phyloP scores from a whole-genome alignment of 1,140 invertebrate species.

The Stenopsyche tienmushanensis region DNA sequence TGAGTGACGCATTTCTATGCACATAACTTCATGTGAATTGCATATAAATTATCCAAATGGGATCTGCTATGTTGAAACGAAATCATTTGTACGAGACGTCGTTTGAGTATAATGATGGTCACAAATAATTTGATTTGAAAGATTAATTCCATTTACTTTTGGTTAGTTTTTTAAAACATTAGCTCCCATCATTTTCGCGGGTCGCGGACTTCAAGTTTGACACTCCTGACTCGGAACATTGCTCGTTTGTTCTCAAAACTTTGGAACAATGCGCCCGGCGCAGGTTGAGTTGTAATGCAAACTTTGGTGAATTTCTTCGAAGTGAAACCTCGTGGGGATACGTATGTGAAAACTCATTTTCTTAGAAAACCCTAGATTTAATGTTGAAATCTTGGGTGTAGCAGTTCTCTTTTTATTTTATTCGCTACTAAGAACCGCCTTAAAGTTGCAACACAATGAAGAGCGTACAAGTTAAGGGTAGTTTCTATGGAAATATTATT shows the following conservation, averaged over 20 bases:
- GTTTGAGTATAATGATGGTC: too few relatives aligned
- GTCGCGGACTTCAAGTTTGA: too few relatives aligned
- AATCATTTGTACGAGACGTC: too few relatives aligned
- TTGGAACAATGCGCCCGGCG: conserved; percentile 32
- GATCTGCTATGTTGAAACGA: conserved; percentile 1
- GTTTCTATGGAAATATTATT: conserved; percentile 9
- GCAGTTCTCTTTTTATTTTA: conserved; percentile 11
- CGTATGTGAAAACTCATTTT: conserved; percentile 40
- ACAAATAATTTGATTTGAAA: too few relatives aligned
- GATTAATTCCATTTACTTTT: too few relatives aligned
- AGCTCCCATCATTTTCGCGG: too few relatives aligned
- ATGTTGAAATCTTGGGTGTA: conserved; percentile 20
- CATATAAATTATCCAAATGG: conserved; percentile 21
- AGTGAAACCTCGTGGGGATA: conserved; percentile 20
- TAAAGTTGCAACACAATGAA: background rate
- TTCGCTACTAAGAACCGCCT: too few relatives aligned
- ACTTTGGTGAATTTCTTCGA: conserved; percentile 27
- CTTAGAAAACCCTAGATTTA: conserved; percentile 28
- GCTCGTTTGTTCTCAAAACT: conserved; percentile 21
- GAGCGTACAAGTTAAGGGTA: conserved; percentile 1
- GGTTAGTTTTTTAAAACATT: too few relatives aligned
- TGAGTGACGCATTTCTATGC: conserved; percentile 22
- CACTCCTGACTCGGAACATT: conserved; percentile 1
- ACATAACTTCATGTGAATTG: conserved; percentile 17
- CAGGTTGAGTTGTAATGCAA: conserved; percentile 26